These are phyloP conservation scores for Anas acuta DNA, from an alignment of 2,797 vertebrate species.

Conservation along the genomic window DNA sequence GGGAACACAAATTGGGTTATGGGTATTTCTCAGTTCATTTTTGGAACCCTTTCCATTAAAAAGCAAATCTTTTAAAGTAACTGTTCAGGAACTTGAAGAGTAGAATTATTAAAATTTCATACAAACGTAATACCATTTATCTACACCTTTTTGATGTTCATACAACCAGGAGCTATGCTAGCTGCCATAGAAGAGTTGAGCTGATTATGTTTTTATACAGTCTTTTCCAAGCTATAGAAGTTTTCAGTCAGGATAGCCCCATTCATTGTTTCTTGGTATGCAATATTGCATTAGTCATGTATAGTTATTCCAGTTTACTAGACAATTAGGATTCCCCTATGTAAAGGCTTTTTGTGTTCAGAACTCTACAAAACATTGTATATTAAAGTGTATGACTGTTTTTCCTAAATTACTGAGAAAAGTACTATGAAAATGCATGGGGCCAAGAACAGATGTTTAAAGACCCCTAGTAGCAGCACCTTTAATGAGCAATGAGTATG, in stretches of 20 bases:
- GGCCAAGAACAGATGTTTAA: conserved; percentile 41
- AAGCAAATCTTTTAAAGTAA: background rate
- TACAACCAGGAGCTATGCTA: background rate
- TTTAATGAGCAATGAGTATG: conserved; percentile 26
- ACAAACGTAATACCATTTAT: background rate
- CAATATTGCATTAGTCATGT: no score
- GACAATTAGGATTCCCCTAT: background rate
- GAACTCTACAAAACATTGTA: background rate
- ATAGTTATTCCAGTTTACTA: background rate
- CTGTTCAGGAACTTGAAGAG: conserved; percentile 15
- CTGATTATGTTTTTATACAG: conserved; percentile 3
- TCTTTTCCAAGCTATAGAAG: background rate
- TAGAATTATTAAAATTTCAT: conserved; percentile 24
- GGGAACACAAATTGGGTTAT: background rate
- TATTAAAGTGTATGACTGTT: conserved; percentile 4
- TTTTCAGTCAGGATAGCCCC: background rate
- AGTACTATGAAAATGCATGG: background rate
- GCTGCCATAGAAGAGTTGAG: background rate
- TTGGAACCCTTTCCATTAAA: background rate
- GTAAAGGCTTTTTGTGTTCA: background rate
- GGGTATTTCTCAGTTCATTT: background rate
- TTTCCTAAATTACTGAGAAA: conserved; percentile 25
- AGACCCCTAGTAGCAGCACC: conserved; percentile 27
- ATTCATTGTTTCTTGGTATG: background rate
- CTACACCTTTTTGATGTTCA: background rate